Base-by-base conservation (phyloP, 2,888 invertebrate genomes). In the Chrysolina haemoptera region DNA sequence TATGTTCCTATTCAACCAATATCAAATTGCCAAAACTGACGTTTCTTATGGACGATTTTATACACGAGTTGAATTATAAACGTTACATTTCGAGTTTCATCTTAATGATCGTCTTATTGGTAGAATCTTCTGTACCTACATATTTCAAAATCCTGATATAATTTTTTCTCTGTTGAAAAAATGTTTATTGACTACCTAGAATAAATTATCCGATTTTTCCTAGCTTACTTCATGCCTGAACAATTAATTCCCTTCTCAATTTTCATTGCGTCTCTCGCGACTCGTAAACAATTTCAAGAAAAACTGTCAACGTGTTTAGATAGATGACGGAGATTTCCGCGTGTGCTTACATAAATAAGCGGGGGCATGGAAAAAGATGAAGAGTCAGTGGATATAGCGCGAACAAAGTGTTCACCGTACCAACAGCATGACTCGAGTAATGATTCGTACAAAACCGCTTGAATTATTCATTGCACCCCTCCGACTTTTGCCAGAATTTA, bases 321-420 rank as follows among this genome's bases (percentile, higher is more conserved):
- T 83, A 82, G 83, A 84, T 82, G 82, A 83, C 81, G 79, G 79
- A 82, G 80, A 82, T 82, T 83, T 82, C 82, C 83, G 81, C 85
- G 85, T 84, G 85, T 85, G 85, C 84, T 84, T 86, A 85, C 85
- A 86, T 85, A 85, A 86, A 85, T 85, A 85, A 84, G 84, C 79
- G 81, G 81, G 81, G 82, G 82, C 72, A 77, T 78, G 79, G 76
- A 66, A 71, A 71, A 75, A 76, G 71, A 74, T 71, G 71, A 69
- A 63, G 46, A 73, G 67, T 55, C 66, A 16, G 55, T 68, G 40
- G 67, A 35, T 67, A 68, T 59, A 35, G 78, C 66, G 68, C 83
- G 85, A 86, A 87, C 86, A 87, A 86, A 85, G 86, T 86, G 85
- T 83, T 86, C 87, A 86, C 84, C 85, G 87, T 85, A 86, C 85